Conservation (phyloP, 2,888 invertebrate species). For the Megastigmus dorsalis region DNA sequence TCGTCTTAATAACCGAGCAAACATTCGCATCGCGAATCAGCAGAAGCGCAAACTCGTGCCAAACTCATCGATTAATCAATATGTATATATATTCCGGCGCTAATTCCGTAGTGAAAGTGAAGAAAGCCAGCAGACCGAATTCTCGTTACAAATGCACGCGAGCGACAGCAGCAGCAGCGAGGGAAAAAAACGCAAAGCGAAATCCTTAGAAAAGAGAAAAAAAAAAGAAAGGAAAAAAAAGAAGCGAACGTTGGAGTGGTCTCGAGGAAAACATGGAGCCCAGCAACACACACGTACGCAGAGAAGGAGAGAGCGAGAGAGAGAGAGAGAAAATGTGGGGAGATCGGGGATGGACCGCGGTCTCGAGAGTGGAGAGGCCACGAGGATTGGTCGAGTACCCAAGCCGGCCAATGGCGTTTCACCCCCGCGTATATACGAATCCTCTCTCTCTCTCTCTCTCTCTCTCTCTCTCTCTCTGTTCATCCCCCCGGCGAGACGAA, state of each 20-base stretch:
- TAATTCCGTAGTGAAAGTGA: too few species aligned
- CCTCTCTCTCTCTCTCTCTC: conserved; percentile 10
- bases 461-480: neutral
- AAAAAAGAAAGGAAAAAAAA: neutral
- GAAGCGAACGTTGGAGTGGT: neutral
- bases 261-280: conserved; percentile 12
- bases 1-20: too few species aligned
- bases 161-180: too few species aligned
- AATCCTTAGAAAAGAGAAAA: neutral
- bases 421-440: conserved; percentile 66
- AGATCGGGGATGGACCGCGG: conserved; percentile 61
- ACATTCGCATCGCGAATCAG: too few species aligned
- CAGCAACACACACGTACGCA: neutral
- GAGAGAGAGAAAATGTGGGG: too few species aligned
- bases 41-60: too few species aligned
- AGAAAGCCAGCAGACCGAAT: too few species aligned
- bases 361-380: conserved; percentile 50
- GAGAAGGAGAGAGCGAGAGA: too few species aligned
- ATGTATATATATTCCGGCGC: too few species aligned
- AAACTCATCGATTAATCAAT: too few species aligned
- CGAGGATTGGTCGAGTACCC: conserved; percentile 59
- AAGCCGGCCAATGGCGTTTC: conserved; percentile 74
- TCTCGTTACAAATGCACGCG: too few species aligned
- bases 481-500: neutral
- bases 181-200: neutral